Evolutionary conservation across 2,888 invertebrate species (phyloP), one percentile per base, ranked within the genome.

Genomic region (Selenia dentaria): DNA sequence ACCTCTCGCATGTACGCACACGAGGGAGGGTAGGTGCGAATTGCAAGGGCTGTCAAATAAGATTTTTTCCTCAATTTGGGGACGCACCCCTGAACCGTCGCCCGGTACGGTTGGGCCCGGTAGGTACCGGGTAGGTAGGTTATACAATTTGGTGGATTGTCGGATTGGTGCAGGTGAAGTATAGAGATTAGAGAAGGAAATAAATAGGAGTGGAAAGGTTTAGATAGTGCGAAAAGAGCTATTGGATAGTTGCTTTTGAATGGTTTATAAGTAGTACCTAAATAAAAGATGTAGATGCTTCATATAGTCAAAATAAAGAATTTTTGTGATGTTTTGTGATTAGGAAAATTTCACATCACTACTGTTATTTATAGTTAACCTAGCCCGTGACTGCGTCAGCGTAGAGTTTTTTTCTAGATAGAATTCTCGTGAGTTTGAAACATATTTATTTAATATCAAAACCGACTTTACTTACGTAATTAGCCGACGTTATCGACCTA

Each of bases 51-150:
- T 42, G 47, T 78, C 81, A 83, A 89, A 88, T 89, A 88, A 87
- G 88, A 89, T 88, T 89, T 86, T 82, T 87, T 84, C 83, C 89
- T 83, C 85, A 80, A 84, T 81, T 83, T 75, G 57, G 68, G 69
- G 66, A 38, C 37, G 56, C 43, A 32, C 28, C 43, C 43, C 38
- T 29, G 50, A 4, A 4, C 4, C 16, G 36, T 6, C 42, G 57
- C 22, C 50, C 48, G 22, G 22, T 22, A 8, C 22, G 22, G 8
- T 8, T 2, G 22, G 2, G 8, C 22, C 22, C 6, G 22, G 8
- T 22, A 22, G 22, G 22, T 8, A 22, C 22, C 22, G 6, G 75
- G n/a, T n/a, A n/a, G n/a, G n/a, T n/a, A n/a, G n/a, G 78, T 79
- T 77, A 81, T 80, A 82, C 79, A 79, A 83, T 84, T 85, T 80